Evolutionary conservation across 1,140 invertebrate species (phyloP).

Genomic region (Drepana arcuata): DNA sequence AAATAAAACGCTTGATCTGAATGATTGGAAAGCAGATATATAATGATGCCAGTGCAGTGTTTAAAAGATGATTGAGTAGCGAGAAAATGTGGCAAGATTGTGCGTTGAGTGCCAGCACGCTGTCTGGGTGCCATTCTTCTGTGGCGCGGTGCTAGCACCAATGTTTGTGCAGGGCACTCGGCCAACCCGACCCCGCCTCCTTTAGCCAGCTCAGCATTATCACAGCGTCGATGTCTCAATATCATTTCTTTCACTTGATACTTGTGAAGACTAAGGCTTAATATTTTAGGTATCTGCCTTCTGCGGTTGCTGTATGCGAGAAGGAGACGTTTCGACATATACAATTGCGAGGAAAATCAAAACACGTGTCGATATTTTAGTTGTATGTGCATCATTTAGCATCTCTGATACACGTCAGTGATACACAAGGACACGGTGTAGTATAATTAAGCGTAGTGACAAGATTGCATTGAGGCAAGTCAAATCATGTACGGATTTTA

Average conservation of each 20-base stretch:
- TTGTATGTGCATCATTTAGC: conserved; percentile 66
- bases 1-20: no score
- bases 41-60: no score
- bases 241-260: conserved; percentile 60
- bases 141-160: conserved; percentile 29
- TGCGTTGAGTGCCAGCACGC: conserved; percentile 38
- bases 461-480: conserved; percentile 58
- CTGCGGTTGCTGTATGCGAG: conserved; percentile 84
- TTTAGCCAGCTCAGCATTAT: conserved; percentile 73
- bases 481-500: conserved; percentile 58
- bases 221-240: conserved; percentile 73
- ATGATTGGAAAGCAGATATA: no score
- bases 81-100: no score
- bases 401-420: conserved; percentile 69
- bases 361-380: conserved; percentile 60
- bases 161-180: conserved; percentile 72
- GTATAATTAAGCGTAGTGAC: conserved; percentile 63
- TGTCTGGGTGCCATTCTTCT: conserved; percentile 67
- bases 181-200: conserved; percentile 71
- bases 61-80: no score
- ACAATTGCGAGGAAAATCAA: conserved; percentile 65
- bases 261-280: conserved; percentile 64
- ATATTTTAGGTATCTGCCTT: conserved; percentile 75
- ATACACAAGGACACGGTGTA: conserved; percentile 68
- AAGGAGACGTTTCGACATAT: conserved; percentile 81